phyloP scores from a whole-genome alignment of 2,888 invertebrate genomes.

The Amphipoea lucens region DNA sequence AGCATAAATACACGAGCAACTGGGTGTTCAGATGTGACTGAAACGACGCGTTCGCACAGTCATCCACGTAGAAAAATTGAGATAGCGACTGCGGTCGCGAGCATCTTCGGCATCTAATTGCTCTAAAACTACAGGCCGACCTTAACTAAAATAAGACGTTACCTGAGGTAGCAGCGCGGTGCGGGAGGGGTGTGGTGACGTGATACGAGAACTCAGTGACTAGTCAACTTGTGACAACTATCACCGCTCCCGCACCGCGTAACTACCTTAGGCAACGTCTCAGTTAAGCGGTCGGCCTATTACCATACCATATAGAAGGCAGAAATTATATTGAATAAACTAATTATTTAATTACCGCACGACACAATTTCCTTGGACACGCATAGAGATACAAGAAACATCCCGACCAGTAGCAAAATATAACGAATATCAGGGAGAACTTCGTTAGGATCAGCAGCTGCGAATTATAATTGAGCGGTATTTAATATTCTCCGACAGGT shows the following conservation, averaged over 20 bases:
- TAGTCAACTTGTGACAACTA: too few relatives aligned
- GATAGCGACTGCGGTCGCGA: not conserved
- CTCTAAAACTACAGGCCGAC: not conserved
- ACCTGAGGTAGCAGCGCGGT: too few relatives aligned
- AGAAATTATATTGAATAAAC: not conserved
- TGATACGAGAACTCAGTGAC: too few relatives aligned
- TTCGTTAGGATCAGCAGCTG: constrained; percentile 81
- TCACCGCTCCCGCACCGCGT: too few relatives aligned
- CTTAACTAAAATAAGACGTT: too few relatives aligned
- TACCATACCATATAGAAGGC: not conserved
- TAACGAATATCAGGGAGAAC: constrained; percentile 74
- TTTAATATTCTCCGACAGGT: constrained; percentile 14
- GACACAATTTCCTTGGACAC: constrained; percentile 83
- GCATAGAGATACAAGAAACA: constrained; percentile 81
- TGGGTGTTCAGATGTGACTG: not conserved
- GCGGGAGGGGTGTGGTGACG: too few relatives aligned
- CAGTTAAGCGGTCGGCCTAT: too few relatives aligned
- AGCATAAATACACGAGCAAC: not conserved
- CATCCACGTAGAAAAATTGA: not conserved
- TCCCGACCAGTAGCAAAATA: constrained; percentile 86
- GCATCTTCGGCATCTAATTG: not conserved
- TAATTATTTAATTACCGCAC: constrained; percentile 72
- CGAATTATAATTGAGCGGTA: constrained; percentile 58
- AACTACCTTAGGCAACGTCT: too few relatives aligned
- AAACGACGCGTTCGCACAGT: not conserved